Percentiles rank a stretch among this genome's conserved stretches.
These are phyloP conservation scores for Zelostemma sp. DNA, from an alignment of 1,140 invertebrate genomes.

Conservation along the genomic window DNA sequence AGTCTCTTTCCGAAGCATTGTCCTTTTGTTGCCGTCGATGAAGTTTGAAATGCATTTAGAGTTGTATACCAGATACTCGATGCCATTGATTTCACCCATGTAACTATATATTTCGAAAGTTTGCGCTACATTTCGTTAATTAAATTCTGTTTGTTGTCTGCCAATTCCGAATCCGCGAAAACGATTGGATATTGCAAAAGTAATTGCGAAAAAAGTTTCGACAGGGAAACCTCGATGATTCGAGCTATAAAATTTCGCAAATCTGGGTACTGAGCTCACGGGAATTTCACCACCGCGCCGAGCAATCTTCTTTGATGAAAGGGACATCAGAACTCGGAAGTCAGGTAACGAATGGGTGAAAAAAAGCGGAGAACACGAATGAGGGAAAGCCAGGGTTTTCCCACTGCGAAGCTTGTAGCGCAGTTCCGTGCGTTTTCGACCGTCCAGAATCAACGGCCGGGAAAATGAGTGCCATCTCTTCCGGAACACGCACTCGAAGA, in stretches of 20 bases:
- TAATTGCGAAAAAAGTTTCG: too few species aligned
- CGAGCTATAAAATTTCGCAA: too few species aligned
- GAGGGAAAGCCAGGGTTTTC: conserved; percentile 15
- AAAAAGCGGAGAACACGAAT: not conserved
- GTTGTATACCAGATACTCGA: not conserved
- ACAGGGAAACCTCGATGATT: too few species aligned
- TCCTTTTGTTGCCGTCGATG: not conserved
- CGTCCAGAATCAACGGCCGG: conserved; percentile 62
- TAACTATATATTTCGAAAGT: conserved; percentile 2
- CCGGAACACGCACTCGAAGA: conserved; percentile 58
- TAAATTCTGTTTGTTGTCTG: not conserved
- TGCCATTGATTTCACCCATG: not conserved
- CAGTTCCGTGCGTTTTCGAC: conserved; percentile 31
- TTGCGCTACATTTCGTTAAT: not conserved
- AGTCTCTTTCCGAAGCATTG: not conserved
- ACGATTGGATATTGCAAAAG: too few species aligned
- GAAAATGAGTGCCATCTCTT: conserved; percentile 67
- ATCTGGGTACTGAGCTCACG: conserved; percentile 24
- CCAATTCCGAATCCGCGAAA: too few species aligned
- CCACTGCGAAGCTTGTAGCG: conserved; percentile 11
- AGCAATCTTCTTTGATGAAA: conserved; percentile 58
- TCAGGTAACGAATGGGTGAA: conserved; percentile 12
- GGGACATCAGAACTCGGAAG: conserved; percentile 20
- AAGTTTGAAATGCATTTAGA: not conserved
- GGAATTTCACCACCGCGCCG: conserved; percentile 57